A percentile compares a stretch with the other conserved stretches of the same genome.
Conservation (phyloP, 2,113 vertebrate species). For the Ailurus styani region DNA sequence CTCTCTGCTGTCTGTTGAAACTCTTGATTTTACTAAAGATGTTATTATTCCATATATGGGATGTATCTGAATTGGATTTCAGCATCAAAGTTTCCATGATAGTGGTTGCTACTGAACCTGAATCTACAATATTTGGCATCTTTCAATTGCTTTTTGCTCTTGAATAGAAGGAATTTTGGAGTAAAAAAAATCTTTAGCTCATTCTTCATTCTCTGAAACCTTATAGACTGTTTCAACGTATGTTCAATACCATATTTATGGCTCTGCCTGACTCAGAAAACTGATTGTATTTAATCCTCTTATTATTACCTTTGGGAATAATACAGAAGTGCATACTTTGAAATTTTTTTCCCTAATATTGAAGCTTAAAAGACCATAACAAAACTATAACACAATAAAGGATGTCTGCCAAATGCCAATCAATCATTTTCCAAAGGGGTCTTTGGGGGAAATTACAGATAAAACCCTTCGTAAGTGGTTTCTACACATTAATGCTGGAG, state of each 20-base stretch:
- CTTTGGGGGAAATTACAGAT: constrained; percentile 23
- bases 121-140: neutral
- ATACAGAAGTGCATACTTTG: constrained; percentile 21
- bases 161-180: neutral
- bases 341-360: constrained; percentile 17
- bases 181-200: neutral
- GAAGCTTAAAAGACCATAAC: constrained; percentile 28
- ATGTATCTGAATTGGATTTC: neutral
- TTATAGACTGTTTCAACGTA: constrained; percentile 25
- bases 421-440: constrained; percentile 42
- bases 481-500: constrained; percentile 36
- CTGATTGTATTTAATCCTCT: constrained; percentile 51
- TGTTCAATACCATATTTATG: constrained; percentile 47
- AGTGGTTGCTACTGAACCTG: neutral
- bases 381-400: constrained; percentile 37
- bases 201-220: constrained; percentile 44
- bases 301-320: constrained; percentile 49
- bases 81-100: neutral
- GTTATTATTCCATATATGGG: neutral
- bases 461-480: constrained; percentile 24
- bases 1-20: neutral
- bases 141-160: neutral
- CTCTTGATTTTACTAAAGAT: neutral
- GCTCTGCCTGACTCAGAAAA: constrained; percentile 42
- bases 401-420: constrained; percentile 40